Conservation (phyloP, 2,888 invertebrate species). For the Drosophila phalerata region DNA sequence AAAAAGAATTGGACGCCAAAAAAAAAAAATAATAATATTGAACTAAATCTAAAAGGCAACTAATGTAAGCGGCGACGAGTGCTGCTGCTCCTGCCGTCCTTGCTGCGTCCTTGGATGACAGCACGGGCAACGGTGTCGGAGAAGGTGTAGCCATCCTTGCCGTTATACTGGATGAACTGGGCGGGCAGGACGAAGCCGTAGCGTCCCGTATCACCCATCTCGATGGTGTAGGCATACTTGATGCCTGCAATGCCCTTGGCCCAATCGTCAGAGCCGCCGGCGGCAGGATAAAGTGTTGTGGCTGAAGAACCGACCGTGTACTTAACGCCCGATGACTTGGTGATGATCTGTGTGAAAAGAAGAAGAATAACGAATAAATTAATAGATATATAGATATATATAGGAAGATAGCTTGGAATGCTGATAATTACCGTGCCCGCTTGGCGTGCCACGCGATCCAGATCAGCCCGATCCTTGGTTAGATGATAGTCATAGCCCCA, state of each 20-base stretch:
- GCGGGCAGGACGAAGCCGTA: constrained; percentile 96
- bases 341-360: constrained; percentile 69
- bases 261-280: constrained; percentile 96
- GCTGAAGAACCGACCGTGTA: constrained; percentile 93
- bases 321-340: constrained; percentile 85
- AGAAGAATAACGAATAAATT: too few species aligned
- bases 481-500: constrained; percentile 94
- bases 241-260: constrained; percentile 93
- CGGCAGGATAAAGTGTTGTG: constrained; percentile 91
- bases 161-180: constrained; percentile 90
- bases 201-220: constrained; percentile 93
- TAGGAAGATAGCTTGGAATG: too few species aligned
- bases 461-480: constrained; percentile 89
- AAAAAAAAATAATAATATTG: constrained; percentile 35
- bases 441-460: constrained; percentile 89
- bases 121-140: constrained; percentile 88
- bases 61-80: constrained; percentile 63
- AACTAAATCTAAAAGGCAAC: constrained; percentile 47
- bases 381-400: neutral
- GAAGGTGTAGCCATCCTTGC: constrained; percentile 91
- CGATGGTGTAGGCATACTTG: constrained; percentile 95
- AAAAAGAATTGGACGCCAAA: constrained; percentile 36
- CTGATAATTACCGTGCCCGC: constrained; percentile 88
- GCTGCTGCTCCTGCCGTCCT: constrained; percentile 54
- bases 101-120: constrained; percentile 80